phyloP scores from a whole-genome alignment of 2,888 invertebrate genomes.

The Griposia aprilina region DNA sequence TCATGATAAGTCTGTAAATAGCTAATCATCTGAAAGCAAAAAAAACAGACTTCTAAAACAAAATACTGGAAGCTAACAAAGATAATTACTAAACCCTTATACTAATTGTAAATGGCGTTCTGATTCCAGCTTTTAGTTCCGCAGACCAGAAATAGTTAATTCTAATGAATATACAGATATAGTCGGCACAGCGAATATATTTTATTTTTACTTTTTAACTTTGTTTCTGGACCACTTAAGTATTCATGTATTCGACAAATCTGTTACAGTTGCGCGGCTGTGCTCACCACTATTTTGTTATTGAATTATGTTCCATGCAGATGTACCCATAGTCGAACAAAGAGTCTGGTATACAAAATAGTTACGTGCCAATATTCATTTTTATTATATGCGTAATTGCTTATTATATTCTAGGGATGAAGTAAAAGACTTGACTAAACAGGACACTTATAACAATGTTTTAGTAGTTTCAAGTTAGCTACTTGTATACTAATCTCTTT shows the following conservation, averaged over 20 bases:
- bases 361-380: background rate
- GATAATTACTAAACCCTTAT: background rate
- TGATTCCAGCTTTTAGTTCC: slow-evolving; percentile 7
- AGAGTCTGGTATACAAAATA: background rate
- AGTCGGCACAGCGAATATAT: background rate
- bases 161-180: slow-evolving; percentile 25
- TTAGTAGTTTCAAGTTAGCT: no score
- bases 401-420: background rate
- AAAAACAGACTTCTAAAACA: background rate
- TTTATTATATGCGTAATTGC: background rate
- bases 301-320: slow-evolving; percentile 26
- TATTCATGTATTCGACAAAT: slow-evolving; percentile 50
- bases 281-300: slow-evolving; percentile 17
- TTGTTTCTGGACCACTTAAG: slow-evolving; percentile 14
- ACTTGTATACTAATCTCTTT: no score
- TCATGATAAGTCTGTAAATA: background rate
- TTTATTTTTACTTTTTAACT: slow-evolving; percentile 15
- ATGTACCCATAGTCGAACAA: background rate
- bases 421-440: background rate
- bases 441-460: background rate
- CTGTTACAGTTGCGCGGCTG: slow-evolving; percentile 9
- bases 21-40: background rate
- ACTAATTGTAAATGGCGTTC: slow-evolving; percentile 15
- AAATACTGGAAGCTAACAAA: background rate
- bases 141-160: background rate